Evolutionary conservation across 2,797 vertebrate genomes (phyloP).

Genomic region (Helicolenus hilgendorfi): DNA sequence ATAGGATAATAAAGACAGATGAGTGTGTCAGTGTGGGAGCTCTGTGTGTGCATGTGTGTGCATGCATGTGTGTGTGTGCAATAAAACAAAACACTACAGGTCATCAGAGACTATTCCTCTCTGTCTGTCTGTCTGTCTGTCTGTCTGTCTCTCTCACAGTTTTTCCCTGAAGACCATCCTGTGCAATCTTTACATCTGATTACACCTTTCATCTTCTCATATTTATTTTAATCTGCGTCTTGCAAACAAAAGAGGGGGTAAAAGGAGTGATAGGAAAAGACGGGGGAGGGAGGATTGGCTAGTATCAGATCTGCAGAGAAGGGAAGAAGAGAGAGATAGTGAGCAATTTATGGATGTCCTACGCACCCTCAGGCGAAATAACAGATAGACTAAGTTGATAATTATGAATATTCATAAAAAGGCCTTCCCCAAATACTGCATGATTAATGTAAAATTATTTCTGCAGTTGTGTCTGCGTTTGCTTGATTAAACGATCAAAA

Average conservation of each 20-base stretch:
- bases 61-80: slow-evolving; percentile 6
- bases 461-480: slow-evolving; percentile 56
- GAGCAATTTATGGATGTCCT: slow-evolving; percentile 61
- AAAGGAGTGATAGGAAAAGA: slow-evolving; percentile 38
- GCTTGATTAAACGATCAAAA: slow-evolving; percentile 60
- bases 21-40: slow-evolving; percentile 71
- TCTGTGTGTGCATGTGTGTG: slow-evolving; percentile 26
- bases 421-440: slow-evolving; percentile 49
- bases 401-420: slow-evolving; percentile 70
- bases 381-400: slow-evolving; percentile 86
- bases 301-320: slow-evolving; percentile 57
- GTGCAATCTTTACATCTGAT: slow-evolving; percentile 88
- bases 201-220: slow-evolving; percentile 88
- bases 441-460: slow-evolving; percentile 65
- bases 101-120: slow-evolving; percentile 73
- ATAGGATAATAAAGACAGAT: slow-evolving; percentile 86
- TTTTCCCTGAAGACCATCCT: slow-evolving; percentile 81
- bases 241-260: slow-evolving; percentile 71
- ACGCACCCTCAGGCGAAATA: slow-evolving; percentile 85
- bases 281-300: slow-evolving; percentile 38
- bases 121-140: slow-evolving; percentile 35
- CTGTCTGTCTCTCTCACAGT: slow-evolving; percentile 15
- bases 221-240: slow-evolving; percentile 87
- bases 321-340: slow-evolving; percentile 33
- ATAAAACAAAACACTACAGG: slow-evolving; percentile 76